Base-by-base conservation (phyloP, 1,140 invertebrate genomes). In the Drosophila pectinifera region DNA sequence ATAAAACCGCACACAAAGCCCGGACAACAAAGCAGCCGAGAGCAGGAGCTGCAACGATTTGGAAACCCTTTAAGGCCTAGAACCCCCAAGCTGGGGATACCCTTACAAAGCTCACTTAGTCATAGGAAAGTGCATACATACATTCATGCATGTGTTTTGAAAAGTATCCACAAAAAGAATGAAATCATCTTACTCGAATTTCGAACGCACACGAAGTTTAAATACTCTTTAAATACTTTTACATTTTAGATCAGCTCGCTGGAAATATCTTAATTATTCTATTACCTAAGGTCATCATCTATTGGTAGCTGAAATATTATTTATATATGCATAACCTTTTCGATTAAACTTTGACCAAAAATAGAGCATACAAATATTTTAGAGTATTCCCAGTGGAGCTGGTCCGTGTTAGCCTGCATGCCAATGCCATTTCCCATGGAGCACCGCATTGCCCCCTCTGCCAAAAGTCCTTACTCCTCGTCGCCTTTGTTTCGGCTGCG, bases 1-100 rank as follows among this genome's bases (percentile, higher is more conserved):
- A 39, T 4, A 62, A 51, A 18, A 75, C 79, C 79, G 55, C 68
- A 81, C 68, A 65, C 77, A 84, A 85, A 77, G 59, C 39, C 64
- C 13, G 38, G 20, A 53, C 39, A 78, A 58, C 39, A 61, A 59
- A 61, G 38, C 20, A 42, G 20, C n/a, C 41, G 36, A 39, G 14
- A 14, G 10, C 49, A 49, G 43, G 58, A 56, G 41, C 39, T 48
- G 39, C 20, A 49, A 22, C 62, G 14, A 64, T 18, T 22, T 41
- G 28, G 63, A 42, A 36, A 51, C 49, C 41, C 24, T 43, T 46
- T 61, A 13, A n/a, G 31, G 31, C 46, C 58, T 8, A 68, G 11
- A 22, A 39, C 53, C 34, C 58, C 31, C 7, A 28, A 36, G 4
- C 5, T n/a, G 3, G 31, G 34, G 26, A 39, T 16, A 56, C 42